phyloP scores from a whole-genome alignment of 2,888 invertebrate species.

The Brenthis hecate region DNA sequence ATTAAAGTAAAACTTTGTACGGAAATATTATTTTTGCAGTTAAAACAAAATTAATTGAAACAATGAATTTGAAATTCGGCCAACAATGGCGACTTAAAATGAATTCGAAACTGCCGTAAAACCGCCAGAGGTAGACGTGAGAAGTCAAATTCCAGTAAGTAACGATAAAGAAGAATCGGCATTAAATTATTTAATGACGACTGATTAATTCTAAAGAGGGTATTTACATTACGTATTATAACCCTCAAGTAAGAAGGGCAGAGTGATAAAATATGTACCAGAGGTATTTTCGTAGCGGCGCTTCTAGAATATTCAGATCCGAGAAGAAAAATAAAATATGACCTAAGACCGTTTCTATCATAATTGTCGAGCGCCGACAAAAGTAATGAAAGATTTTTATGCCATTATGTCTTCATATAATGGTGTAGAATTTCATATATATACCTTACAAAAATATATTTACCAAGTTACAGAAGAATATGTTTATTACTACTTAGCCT shows the following conservation, averaged over 20 bases:
- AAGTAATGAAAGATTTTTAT: neutral
- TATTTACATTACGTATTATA: constrained; percentile 16
- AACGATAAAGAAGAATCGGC: neutral
- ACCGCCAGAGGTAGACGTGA: too few species aligned
- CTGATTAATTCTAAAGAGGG: constrained; percentile 6
- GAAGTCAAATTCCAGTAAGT: neutral
- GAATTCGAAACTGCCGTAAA: too few species aligned
- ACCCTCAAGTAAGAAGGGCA: neutral
- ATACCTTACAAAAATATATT: too few species aligned
- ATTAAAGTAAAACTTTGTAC: too few species aligned
- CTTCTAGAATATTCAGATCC: constrained; percentile 11
- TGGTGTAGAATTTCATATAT: too few species aligned
- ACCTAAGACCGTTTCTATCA: neutral
- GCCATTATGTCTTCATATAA: neutral
- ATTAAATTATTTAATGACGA: constrained; percentile 2
- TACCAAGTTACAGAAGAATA: too few species aligned
- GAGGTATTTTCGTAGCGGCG: constrained; percentile 11
- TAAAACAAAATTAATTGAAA: too few species aligned
- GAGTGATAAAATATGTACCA: constrained; percentile 33
- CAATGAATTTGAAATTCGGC: too few species aligned
- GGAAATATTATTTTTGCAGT: too few species aligned
- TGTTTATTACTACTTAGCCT: too few species aligned
- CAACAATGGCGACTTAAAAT: too few species aligned
- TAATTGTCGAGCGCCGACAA: neutral
- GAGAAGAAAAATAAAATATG: constrained; percentile 9